Conservation (phyloP, 2,113 vertebrate species). For the Nasalis larvatus region DNA sequence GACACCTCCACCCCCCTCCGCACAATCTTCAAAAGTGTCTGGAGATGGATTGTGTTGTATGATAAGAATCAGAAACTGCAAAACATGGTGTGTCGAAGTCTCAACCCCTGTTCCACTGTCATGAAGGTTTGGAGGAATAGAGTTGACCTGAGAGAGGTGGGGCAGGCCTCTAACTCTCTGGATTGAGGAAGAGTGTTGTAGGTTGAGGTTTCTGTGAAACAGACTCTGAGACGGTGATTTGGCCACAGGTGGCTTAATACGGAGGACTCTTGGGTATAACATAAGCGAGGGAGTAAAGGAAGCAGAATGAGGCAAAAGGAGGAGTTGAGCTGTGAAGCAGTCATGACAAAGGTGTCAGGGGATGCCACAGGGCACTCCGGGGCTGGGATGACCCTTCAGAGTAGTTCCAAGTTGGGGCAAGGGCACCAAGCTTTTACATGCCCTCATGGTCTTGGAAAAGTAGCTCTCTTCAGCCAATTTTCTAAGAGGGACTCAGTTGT, state of each 20-base stretch:
- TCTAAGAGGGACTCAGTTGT: background rate
- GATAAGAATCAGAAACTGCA: background rate
- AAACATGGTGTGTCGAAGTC: background rate
- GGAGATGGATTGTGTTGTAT: background rate
- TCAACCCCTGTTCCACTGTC: background rate
- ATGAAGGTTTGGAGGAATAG: background rate
- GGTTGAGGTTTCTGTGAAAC: background rate
- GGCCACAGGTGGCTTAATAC: background rate
- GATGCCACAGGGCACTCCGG: no score
- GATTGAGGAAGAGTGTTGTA: background rate
- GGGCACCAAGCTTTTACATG: background rate
- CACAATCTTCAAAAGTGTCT: background rate
- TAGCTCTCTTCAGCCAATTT: background rate
- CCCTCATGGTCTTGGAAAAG: background rate
- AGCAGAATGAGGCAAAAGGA: background rate
- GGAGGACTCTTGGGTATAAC: background rate
- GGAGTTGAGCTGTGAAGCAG: background rate
- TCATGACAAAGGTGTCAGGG: background rate
- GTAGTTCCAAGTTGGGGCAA: background rate
- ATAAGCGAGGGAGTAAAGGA: background rate
- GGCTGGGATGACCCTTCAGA: background rate
- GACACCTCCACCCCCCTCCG: background rate
- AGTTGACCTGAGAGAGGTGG: background rate
- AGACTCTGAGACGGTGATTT: background rate
- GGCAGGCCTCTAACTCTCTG: background rate